Conservation (phyloP, 2,113 vertebrate genomes). For the Sander lucioperca region DNA sequence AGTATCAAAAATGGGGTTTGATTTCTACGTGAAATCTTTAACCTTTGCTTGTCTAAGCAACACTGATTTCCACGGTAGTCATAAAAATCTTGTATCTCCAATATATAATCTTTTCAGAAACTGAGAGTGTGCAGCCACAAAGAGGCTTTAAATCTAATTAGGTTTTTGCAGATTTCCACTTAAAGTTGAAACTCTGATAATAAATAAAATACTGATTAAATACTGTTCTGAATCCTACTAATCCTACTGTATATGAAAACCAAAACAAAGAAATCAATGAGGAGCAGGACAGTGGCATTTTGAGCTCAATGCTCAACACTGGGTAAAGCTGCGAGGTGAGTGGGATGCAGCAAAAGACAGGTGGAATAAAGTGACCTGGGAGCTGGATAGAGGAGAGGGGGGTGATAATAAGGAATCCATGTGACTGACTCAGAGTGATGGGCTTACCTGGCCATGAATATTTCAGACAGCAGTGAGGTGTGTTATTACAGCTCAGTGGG, state of each 20-base stretch:
- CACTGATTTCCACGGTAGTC: background rate
- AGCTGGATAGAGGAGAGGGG: conserved; percentile 59
- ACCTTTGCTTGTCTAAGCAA: background rate
- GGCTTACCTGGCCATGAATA: conserved; percentile 82
- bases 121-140: background rate
- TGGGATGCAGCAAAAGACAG: conserved; percentile 60
- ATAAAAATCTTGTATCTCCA: background rate
- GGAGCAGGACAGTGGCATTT: conserved; percentile 56
- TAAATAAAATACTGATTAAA: background rate
- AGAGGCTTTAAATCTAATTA: background rate
- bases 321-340: conserved; percentile 55
- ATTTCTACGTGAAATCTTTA: background rate
- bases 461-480: conserved; percentile 81
- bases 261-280: conserved; percentile 33
- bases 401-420: conserved; percentile 79
- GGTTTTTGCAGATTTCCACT: background rate
- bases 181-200: background rate
- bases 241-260: conserved; percentile 7
- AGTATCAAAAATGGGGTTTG: background rate
- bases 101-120: background rate
- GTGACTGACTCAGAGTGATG: conserved; percentile 76
- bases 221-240: background rate
- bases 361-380: conserved; percentile 74
- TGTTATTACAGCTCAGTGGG: conserved; percentile 82
- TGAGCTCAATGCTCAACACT: conserved; percentile 21